Percentiles rank a stretch among this genome's conserved stretches.
These are phyloP conservation scores for Hybos culiciformis DNA, from an alignment of 2,888 invertebrate genomes.

Conservation along the genomic window DNA sequence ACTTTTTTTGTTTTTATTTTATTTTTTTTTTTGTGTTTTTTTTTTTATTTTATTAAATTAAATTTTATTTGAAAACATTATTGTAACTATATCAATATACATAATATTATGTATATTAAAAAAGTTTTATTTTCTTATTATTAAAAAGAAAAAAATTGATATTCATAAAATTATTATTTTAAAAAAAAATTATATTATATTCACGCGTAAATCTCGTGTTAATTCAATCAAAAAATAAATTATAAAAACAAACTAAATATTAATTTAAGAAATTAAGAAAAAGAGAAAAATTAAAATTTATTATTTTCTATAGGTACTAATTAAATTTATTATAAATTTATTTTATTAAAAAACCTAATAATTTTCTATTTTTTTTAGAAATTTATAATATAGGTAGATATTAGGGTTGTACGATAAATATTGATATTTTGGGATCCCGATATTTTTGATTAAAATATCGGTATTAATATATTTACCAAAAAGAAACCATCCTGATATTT, in stretches of 20 bases:
- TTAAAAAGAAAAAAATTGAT: neutral
- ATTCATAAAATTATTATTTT: no score
- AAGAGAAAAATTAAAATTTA: constrained; percentile 4
- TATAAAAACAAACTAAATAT: no score
- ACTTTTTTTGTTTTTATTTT: neutral
- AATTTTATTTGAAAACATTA: no score
- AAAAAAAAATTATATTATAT: no score
- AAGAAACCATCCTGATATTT: no score
- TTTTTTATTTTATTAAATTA: neutral
- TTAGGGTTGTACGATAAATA: constrained; percentile 7
- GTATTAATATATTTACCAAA: no score
- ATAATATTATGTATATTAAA: neutral
- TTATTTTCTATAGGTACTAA: neutral
- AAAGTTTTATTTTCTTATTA: neutral
- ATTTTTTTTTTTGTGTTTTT: neutral
- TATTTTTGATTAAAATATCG: no score
- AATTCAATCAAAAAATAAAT: neutral
- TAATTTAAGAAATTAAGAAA: no score
- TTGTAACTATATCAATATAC: no score
- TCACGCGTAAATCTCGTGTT: neutral
- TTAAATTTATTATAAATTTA: constrained; percentile 4
- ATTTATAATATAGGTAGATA: no score
- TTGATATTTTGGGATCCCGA: no score
- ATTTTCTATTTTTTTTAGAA: no score
- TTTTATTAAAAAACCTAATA: neutral